phyloP scores from a whole-genome alignment of 2,113 vertebrate genomes.

The Melospiza melodia region DNA sequence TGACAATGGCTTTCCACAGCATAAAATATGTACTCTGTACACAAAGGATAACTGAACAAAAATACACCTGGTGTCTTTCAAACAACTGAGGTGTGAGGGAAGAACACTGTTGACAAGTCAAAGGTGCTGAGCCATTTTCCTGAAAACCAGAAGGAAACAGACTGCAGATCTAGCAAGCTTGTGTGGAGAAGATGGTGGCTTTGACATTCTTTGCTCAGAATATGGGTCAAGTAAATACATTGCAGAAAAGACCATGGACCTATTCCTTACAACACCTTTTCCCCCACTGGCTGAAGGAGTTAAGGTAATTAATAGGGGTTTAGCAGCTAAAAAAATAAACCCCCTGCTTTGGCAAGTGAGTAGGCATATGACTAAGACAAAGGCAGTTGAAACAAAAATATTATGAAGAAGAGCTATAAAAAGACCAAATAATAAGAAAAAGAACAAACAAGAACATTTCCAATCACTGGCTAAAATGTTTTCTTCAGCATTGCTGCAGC shows the following conservation, averaged over 20 bases:
- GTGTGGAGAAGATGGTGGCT: not conserved
- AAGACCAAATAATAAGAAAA: not conserved
- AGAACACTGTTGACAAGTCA: not conserved
- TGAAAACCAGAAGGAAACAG: not conserved
- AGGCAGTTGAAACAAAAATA: not conserved
- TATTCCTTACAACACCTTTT: not conserved
- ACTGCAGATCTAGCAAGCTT: not conserved
- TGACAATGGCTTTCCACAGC: not conserved
- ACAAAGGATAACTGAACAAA: not conserved
- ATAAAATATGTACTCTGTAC: not conserved
- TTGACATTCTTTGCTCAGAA: not conserved
- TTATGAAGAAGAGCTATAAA: not conserved
- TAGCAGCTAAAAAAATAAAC: not conserved
- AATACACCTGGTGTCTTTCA: not conserved
- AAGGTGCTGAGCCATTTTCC: not conserved
- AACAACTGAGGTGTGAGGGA: not conserved
- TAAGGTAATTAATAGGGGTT: not conserved
- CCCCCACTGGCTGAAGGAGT: accelerated
- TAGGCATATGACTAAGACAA: not conserved
- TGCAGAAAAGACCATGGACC: not conserved
- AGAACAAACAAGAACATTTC: not conserved
- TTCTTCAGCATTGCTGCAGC: not conserved
- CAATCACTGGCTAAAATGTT: not conserved
- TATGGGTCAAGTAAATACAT: accelerated
- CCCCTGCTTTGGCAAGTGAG: not conserved